A percentile compares a stretch with the other conserved stretches of the same genome.
phyloP scores from a whole-genome alignment of 2,797 vertebrate species.

The Oreortyx pictus region DNA sequence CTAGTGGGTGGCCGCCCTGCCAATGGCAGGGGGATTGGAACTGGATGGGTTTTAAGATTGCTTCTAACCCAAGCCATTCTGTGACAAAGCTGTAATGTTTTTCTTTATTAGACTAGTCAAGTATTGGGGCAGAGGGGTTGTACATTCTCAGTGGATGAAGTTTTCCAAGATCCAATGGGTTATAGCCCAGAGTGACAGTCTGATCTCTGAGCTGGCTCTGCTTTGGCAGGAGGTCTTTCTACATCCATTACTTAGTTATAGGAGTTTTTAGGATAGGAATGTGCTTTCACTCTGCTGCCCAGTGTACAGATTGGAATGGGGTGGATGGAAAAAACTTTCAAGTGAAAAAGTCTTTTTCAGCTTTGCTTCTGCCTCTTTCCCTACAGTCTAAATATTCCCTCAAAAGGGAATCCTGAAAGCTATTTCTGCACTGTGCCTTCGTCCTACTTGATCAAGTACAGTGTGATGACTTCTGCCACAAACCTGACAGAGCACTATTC shows the following conservation, averaged over 20 bases:
- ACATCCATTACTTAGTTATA: accelerated
- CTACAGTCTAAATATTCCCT: not conserved
- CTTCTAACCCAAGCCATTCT: not conserved
- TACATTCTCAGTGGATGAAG: not conserved
- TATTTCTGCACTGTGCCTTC: not conserved
- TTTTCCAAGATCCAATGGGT: not conserved
- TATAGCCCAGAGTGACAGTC: not conserved
- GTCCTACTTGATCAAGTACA: not conserved
- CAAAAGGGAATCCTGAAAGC: not conserved
- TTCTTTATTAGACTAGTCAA: not conserved
- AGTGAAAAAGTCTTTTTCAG: not conserved
- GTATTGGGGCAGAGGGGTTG: not conserved
- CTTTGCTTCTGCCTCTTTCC: not conserved
- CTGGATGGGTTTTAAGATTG: not conserved
- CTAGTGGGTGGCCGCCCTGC: not conserved
- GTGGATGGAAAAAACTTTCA: not conserved
- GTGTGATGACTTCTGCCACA: not conserved
- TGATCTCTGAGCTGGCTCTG: not conserved
- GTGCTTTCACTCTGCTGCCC: not conserved
- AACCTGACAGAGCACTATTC: not conserved
- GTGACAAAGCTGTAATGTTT: not conserved
- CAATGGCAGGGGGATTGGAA: not conserved
- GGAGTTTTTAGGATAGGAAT: not conserved
- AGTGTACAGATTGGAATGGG: not conserved
- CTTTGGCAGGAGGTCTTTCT: not conserved